Base-by-base conservation (phyloP, 2,113 vertebrate species). In the Ceuthmochares aereus region DNA sequence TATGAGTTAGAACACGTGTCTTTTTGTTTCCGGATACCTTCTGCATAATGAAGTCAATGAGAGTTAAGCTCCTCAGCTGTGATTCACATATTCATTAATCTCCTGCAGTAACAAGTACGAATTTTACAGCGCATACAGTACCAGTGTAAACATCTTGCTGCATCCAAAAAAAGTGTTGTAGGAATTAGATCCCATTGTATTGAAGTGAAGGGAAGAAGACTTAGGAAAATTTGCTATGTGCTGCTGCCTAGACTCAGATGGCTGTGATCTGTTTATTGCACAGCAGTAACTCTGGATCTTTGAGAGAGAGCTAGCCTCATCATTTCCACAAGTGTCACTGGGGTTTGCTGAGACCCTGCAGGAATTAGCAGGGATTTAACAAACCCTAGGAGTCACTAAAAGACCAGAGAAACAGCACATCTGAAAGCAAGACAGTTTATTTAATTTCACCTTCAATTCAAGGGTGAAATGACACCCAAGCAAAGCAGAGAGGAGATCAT, bases 71-170 rank as follows among this genome's bases (percentile, higher is more conserved):
- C 92, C 92, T 97, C 96, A 96, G 96, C 92, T 96, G 95, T 81
- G 90, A 96, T 94, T 96, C 96, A 96, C 96, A 93, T 94, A 95
- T 95, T 96, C 96, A 97, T 96, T 97, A 96, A 95, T 96, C 96
- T 60, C 68, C 83, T 88, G 73, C 90, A 78, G 88, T 94, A 94
- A 92, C 93, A 95, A 94, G 93, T 78, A 94, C 72, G 32, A 87
- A 93, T 96, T 93, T 94, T 95, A 91, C 84, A 74, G 85, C 17
- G 19, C 76, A 72, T 92, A 92, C 92, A 93, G 88, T 95, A 56
- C 69, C 80, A 94, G 73, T 30, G 88, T 90, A 96, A 96, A 96
- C 91, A 94, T 54, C 83, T 92, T 56, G 68, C 93, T 90, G 92
- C 88, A 72, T 93, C 76, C 69, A 84, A 85, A 96, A 97, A 96